A percentile compares a stretch with the other conserved stretches of the same genome.
These are phyloP conservation scores for Tortrix viridana DNA, from an alignment of 2,888 invertebrate genomes.

Conservation along the genomic window DNA sequence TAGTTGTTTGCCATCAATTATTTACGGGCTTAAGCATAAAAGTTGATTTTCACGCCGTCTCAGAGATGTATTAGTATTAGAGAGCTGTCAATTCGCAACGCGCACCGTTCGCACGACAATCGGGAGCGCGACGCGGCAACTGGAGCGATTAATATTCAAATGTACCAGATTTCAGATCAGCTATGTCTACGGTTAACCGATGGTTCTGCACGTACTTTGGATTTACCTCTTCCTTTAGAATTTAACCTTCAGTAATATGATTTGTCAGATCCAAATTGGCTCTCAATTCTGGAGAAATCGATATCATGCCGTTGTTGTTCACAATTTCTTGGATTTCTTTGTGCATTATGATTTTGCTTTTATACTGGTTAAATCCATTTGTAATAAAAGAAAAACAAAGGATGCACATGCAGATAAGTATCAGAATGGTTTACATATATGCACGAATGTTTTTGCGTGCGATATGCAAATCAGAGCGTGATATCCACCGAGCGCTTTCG, in stretches of 20 bases:
- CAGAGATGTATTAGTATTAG: slow-evolving; percentile 64
- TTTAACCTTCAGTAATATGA: slow-evolving; percentile 44
- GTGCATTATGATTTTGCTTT: neutral
- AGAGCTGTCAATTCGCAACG: slow-evolving; percentile 62
- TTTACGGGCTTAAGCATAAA: slow-evolving; percentile 65
- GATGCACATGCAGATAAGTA: slow-evolving; percentile 4
- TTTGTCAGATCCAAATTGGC: slow-evolving; percentile 26
- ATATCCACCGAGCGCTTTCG: slow-evolving; percentile 56
- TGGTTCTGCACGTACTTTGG: slow-evolving; percentile 58
- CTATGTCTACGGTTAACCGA: slow-evolving; percentile 50
- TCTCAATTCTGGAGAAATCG: slow-evolving; percentile 3
- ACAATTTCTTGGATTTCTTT: neutral
- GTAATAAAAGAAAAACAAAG: neutral
- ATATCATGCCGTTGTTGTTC: neutral
- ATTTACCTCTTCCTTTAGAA: slow-evolving; percentile 55
- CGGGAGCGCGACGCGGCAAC: slow-evolving; percentile 74
- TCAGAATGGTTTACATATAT: slow-evolving; percentile 59
- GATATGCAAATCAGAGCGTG: slow-evolving; percentile 79
- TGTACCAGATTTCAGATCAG: slow-evolving; percentile 64
- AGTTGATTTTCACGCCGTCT: slow-evolving; percentile 67
- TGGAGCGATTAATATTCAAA: slow-evolving; percentile 78
- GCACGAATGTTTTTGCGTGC: slow-evolving; percentile 73
- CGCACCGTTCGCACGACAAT: slow-evolving; percentile 77
- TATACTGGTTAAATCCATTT: neutral
- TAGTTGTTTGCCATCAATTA: slow-evolving; percentile 71